Evolutionary conservation across 1,140 invertebrate genomes (phyloP), one percentile per base, ranked within the genome.

Genomic region (Andricus grossulariae): DNA sequence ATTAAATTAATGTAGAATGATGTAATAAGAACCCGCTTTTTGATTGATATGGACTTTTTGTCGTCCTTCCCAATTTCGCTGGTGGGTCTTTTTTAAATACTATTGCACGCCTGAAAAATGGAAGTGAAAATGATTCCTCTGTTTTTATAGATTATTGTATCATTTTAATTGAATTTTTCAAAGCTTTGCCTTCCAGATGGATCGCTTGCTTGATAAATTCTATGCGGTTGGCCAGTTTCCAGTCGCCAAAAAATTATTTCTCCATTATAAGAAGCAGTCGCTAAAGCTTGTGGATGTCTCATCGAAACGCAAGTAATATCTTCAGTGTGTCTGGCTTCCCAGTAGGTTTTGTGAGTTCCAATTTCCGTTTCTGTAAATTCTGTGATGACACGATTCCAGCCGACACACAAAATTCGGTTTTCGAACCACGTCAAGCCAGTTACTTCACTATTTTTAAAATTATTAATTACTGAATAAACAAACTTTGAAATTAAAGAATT

Each of bases 201-300:
- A 80, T 90, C 79, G 50, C 82, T 80, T 12, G 87, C 83, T 66
- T 85, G 77, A 70, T 85, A 88, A 52, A 80, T 84, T 88, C 92
- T 92, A 82, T 94, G 94, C 0, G 93, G 92, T 81, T 95, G 94
- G 0, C 94, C 94, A 1, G 95, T 96, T 84, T 96, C 94, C 49
- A 96, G 87, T 75, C 93, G 93, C 96, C 96, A 97, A 49, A 97
- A 91, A 72, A 97, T 91, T 13, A 97, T 91, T 87, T 97, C 95
- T 4, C 96, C 96, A 80, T 94, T 94, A 82, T 95, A 95, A 50
- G 92, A 92, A 76, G 92, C 93, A 1, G 96, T 96, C 15, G 94
- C 95, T 1, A 97, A 86, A 1, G 93, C 45, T 82, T 95, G 92
- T 1, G 95, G 94, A n/a, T 92, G 80, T 77, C 92, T 86, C 11